Evolutionary conservation across 2,113 vertebrate genomes (phyloP), one percentile per base, ranked within the genome.

Genomic region (Mormyrus lacerda): DNA sequence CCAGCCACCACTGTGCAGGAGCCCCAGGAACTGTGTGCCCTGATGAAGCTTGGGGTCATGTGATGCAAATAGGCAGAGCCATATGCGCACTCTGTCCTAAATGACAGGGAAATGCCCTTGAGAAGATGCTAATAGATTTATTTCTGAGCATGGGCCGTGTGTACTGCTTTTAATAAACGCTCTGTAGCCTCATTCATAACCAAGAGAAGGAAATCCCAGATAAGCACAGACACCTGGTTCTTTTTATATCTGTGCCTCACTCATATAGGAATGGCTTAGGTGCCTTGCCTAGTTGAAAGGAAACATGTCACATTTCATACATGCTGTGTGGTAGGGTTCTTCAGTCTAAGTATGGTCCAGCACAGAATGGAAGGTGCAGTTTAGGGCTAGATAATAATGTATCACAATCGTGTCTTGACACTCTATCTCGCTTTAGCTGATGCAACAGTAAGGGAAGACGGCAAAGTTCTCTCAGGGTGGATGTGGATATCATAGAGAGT

Each of bases 61-160:
- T 87, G 85, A 90, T 90, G 90, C 82, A 88, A 53, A 90, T 89
- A 55, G 84, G 69, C 91, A 50, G 50, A 61, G 35, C 35, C 31
- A 90, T 90, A 90, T 90, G 91, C 85, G 84, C 73, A 45, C 48
- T 58, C 85, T 92, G 90, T 87, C 87, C 76, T 89, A 48, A 85
- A 90, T 55, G 83, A 91, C 89, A 87, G 85, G 65, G 88, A 91
- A 87, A 92, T 9, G 50, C 91, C 91, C 53, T 73, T 84, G 88
- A 91, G 89, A 91, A 50, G 45, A 90, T 88, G 88, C 87, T 89
- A 17, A 55, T 48, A 27, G 44, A 69, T 89, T 88, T 92, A 91
- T 92, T 92, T 92, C 89, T 90, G 48, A 83, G 27, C 88, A 53
- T 8, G 61, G 90, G 55, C 58, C 55, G 73, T 55, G 45, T 79